Evolutionary conservation across 2,113 vertebrate species (phyloP).

Genomic region (Nycticryphes semicollaris): DNA sequence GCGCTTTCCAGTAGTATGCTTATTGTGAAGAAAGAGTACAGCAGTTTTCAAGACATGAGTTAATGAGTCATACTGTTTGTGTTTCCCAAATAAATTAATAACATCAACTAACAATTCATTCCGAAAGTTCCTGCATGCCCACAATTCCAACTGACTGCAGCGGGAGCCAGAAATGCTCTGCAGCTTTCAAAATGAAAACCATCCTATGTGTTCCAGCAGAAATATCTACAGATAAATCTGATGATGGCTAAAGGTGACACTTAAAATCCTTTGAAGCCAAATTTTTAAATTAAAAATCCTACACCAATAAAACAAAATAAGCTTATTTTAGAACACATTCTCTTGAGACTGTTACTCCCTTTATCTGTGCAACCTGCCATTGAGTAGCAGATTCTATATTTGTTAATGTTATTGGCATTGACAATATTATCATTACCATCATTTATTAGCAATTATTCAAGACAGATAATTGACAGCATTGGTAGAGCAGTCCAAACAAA

Average conservation of each 20-base stretch:
- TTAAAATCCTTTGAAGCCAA: background rate
- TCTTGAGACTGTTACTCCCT: background rate
- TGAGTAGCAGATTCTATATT: background rate
- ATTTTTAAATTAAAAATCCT: background rate
- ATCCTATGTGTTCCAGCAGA: background rate
- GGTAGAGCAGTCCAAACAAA: background rate
- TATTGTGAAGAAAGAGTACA: background rate
- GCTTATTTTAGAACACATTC: background rate
- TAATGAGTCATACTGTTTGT: conserved; percentile 49
- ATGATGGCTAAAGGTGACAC: background rate
- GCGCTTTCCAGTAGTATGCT: background rate
- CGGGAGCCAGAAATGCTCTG: background rate
- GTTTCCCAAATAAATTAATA: conserved; percentile 69
- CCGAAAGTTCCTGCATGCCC: conserved; percentile 52
- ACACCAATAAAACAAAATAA: background rate
- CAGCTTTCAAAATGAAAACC: conserved; percentile 5
- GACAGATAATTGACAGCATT: background rate
- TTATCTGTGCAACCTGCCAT: background rate
- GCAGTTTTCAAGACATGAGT: conserved; percentile 43
- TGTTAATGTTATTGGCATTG: background rate
- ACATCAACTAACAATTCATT: conserved; percentile 64
- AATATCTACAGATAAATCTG: background rate
- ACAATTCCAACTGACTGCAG: background rate
- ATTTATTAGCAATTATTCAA: background rate
- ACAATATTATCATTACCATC: background rate